phyloP scores from a whole-genome alignment of 2,113 vertebrate genomes.

The Heteronetta atricapilla region DNA sequence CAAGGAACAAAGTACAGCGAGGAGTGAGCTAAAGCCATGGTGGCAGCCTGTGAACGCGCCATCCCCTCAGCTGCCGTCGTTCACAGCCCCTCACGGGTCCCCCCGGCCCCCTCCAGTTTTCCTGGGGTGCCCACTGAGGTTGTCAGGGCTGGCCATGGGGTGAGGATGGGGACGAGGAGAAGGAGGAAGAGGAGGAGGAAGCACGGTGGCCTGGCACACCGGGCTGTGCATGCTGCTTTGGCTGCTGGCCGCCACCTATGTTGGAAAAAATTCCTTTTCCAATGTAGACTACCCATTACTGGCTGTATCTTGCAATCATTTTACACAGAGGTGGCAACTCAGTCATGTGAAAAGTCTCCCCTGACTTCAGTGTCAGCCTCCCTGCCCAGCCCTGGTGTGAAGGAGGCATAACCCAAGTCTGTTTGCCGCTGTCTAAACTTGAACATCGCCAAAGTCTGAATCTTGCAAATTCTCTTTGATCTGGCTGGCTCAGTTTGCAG shows the following conservation, averaged over 20 bases:
- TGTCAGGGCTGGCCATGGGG: too few species aligned
- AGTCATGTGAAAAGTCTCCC: neutral
- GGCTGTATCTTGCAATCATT: neutral
- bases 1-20: neutral
- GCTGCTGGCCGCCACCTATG: rapidly evolving
- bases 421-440: neutral
- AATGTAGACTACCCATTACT: neutral
- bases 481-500: neutral
- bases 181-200: neutral
- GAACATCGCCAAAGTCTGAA: neutral
- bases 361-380: neutral
- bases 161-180: neutral
- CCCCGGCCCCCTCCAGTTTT: too few species aligned
- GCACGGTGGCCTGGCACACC: neutral
- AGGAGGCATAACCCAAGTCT: neutral
- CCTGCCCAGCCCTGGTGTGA: rapidly evolving
- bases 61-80: neutral
- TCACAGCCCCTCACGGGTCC: neutral
- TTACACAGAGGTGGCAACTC: neutral
- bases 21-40: neutral
- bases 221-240: neutral
- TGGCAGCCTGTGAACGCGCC: neutral
- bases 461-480: neutral
- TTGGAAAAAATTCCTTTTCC: neutral
- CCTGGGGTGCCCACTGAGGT: too few species aligned